Evolutionary conservation across 2,113 vertebrate genomes (phyloP).

Genomic region (Tetrao urogallus): DNA sequence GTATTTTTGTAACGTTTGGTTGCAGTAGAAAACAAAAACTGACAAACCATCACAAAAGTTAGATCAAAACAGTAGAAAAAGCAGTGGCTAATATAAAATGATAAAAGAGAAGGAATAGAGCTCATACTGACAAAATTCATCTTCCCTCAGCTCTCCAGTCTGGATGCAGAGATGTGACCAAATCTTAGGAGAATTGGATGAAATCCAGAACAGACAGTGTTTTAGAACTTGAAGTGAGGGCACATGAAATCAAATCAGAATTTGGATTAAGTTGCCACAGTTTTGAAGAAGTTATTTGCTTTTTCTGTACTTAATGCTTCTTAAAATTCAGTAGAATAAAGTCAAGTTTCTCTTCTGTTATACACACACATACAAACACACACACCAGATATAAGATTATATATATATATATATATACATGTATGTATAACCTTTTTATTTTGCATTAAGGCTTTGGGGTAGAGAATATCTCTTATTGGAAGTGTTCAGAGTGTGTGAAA

Average conservation of each 20-base stretch:
- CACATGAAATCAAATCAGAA: not conserved
- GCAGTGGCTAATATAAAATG: not conserved
- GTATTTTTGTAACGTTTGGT: not conserved
- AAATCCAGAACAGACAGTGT: not conserved
- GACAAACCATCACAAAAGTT: too few relatives aligned
- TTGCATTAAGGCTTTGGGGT: not conserved
- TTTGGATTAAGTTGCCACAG: not conserved
- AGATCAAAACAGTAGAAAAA: not conserved
- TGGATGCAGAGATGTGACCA: accelerated
- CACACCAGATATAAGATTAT: too few relatives aligned
- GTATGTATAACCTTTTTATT: not conserved
- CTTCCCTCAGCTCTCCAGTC: not conserved
- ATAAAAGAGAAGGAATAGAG: not conserved
- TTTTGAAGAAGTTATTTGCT: not conserved
- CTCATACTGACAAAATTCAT: not conserved
- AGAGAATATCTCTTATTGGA: not conserved
- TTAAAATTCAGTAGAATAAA: not conserved
- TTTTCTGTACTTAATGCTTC: not conserved
- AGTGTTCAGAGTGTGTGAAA: not conserved
- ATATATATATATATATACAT: too few relatives aligned
- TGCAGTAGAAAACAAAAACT: not conserved
- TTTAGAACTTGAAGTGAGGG: not conserved
- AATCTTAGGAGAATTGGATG: not conserved
- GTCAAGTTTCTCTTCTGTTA: not conserved
- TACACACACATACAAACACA: too few relatives aligned